Base-by-base conservation (phyloP, 2,113 vertebrate genomes). In the Otocyon megalotis region DNA sequence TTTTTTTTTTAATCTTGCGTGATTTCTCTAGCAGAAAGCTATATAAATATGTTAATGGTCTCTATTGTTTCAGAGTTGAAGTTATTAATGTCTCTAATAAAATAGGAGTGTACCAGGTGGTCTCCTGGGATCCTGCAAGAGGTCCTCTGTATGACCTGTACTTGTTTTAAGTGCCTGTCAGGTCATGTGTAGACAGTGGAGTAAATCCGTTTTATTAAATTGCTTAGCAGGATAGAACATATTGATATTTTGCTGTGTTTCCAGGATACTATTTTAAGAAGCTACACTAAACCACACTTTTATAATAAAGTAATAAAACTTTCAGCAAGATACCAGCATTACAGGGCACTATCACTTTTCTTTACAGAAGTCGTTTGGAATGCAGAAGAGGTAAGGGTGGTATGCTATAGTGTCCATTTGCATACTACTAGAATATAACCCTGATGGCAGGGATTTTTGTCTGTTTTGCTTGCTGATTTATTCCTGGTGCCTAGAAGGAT, bases 11-110 rank as follows among this genome's bases (percentile, higher is more conserved):
- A 28, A 43, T 43, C 28, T 71, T 88, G 72, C 8, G 20, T 77
- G 53, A 71, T 74, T 93, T 77, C 72, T 93, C 2, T 37, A 62
- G 50, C 83, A 86, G 71, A 85, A 92, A 95, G 11, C 43, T 26
- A 4, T 12, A 4, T 69, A 53, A 54, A 67, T 90, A 32, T 69
- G 24, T 53, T 72, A 88, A 50, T 54, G 35, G 20, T 74, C 43
- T 74, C 30, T 24, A 15, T 82, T 37, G 22, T 96, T 20, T 62
- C 54, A 4, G 6, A 4, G 37, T 43, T 58, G 54, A 48, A 32
- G 12, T 37, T 71, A 9, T 90, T 35, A 83, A 24, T 8, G 30
- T 60, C 30, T 76, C 56, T 43, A 77, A 65, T 3, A 37, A 30
- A n/a, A 35, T 26, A 17, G 63, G 28, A 9, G 19, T 32, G 2